phyloP scores from a whole-genome alignment of 2,113 vertebrate genomes.

The Nanorana parkeri region DNA sequence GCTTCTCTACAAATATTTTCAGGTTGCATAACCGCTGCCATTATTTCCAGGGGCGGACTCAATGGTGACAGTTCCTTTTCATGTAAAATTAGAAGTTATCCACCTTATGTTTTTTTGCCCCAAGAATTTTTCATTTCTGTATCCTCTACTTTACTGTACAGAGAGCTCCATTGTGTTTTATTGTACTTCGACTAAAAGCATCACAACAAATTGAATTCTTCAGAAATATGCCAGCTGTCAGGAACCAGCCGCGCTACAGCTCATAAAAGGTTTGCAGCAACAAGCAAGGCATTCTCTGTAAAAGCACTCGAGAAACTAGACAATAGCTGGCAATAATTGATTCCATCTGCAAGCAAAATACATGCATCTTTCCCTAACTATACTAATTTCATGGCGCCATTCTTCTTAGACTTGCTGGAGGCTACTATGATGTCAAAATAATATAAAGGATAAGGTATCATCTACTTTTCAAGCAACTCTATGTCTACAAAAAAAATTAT shows the following conservation, averaged over 20 bases:
- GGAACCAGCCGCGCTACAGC: slow-evolving; percentile 29
- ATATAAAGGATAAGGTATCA: too few relatives aligned
- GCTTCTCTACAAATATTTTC: slow-evolving; percentile 44
- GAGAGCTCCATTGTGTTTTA: slow-evolving; percentile 49
- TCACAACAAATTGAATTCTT: slow-evolving; percentile 53
- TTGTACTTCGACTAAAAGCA: slow-evolving; percentile 53
- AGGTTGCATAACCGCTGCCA: slow-evolving; percentile 5
- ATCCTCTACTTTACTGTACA: slow-evolving; percentile 23
- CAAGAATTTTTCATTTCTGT: neutral
- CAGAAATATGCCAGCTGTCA: slow-evolving; percentile 50
- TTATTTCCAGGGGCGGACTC: slow-evolving; percentile 17
- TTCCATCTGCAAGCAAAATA: slow-evolving; percentile 34
- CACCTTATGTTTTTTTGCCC: slow-evolving; percentile 7
- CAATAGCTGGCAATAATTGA: slow-evolving; percentile 50
- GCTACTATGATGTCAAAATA: too few relatives aligned
- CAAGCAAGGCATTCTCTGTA: slow-evolving; percentile 36
- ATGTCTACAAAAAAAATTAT: too few relatives aligned
- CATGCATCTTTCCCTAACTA: neutral
- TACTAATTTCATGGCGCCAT: neutral
- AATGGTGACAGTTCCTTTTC: slow-evolving; percentile 33
- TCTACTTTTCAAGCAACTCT: too few relatives aligned
- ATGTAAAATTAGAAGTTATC: slow-evolving; percentile 41
- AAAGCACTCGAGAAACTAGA: slow-evolving; percentile 47
- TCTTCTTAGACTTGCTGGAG: neutral
- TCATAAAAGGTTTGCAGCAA: slow-evolving; percentile 49